These are phyloP conservation scores for Mythimna loreyi DNA, from an alignment of 2,888 invertebrate genomes.

Conservation along the genomic window DNA sequence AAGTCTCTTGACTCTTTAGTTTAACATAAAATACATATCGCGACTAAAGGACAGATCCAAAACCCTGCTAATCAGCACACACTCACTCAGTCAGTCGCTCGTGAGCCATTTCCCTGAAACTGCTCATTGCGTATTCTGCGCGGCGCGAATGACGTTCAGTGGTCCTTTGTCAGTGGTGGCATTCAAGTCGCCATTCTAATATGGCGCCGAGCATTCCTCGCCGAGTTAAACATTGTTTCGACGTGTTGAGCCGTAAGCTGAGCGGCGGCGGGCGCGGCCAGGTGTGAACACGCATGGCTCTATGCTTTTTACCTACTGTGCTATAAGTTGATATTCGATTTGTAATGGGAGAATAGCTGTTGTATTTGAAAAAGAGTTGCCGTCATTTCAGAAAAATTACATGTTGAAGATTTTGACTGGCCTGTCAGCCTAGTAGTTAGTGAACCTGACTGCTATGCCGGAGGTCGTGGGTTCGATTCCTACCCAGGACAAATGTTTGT, in stretches of 20 bases:
- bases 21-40: background rate
- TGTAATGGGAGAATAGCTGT: background rate
- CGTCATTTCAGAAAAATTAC: no score
- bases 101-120: constrained; percentile 21
- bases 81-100: constrained; percentile 20
- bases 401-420: no score
- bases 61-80: constrained; percentile 15
- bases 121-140: constrained; percentile 46
- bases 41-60: constrained; percentile 5
- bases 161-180: constrained; percentile 46
- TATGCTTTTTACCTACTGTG: background rate
- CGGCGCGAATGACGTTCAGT: constrained; percentile 42
- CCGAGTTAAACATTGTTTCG: constrained; percentile 41
- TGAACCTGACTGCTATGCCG: no score
- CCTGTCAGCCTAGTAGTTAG: no score
- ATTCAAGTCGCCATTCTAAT: constrained; percentile 46
- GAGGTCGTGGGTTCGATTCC: no score
- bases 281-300: background rate
- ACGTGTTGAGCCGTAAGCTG: constrained; percentile 18
- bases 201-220: constrained; percentile 38
- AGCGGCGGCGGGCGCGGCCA: background rate
- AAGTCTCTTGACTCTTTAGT: background rate
- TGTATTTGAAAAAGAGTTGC: background rate
- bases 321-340: background rate
- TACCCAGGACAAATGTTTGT: no score